These are phyloP conservation scores for Chitala chitala DNA, from an alignment of 2,113 vertebrate genomes.

Conservation along the genomic window DNA sequence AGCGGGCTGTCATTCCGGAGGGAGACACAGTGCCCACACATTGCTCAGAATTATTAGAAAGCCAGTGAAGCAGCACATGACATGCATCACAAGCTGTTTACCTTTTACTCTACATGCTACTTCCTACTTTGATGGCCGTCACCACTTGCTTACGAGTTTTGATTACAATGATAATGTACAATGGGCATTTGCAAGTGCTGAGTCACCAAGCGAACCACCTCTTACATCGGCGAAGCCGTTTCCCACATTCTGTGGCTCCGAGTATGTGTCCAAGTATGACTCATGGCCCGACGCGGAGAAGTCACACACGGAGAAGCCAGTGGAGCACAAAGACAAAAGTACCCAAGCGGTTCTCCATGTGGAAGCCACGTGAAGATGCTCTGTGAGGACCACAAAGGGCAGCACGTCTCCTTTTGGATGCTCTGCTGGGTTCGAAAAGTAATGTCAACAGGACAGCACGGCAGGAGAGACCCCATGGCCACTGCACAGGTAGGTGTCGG, in stretches of 20 bases:
- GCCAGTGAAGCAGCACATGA: no score
- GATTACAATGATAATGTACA: background rate
- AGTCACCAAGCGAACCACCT: background rate
- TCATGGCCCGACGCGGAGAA: background rate
- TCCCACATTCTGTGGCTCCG: background rate
- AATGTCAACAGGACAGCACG: background rate
- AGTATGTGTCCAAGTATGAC: background rate
- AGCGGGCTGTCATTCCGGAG: background rate
- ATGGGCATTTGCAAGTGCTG: background rate
- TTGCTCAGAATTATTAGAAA: background rate
- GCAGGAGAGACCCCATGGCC: conserved; percentile 63
- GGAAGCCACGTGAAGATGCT: background rate
- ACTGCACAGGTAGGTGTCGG: conserved; percentile 45
- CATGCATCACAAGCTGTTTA: no score
- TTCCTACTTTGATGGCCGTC: no score
- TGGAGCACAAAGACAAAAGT: background rate
- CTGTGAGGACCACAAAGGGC: background rate
- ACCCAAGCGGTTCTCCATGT: background rate
- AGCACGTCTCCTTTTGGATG: background rate
- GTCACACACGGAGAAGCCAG: background rate
- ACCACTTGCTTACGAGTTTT: no score
- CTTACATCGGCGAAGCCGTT: background rate
- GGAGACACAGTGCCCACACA: background rate
- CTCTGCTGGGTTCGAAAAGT: background rate
- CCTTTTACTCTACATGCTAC: no score